Evolutionary conservation across 64 coral and sea anemone species (phyloP).

Genomic region (Montipora capricornis): DNA sequence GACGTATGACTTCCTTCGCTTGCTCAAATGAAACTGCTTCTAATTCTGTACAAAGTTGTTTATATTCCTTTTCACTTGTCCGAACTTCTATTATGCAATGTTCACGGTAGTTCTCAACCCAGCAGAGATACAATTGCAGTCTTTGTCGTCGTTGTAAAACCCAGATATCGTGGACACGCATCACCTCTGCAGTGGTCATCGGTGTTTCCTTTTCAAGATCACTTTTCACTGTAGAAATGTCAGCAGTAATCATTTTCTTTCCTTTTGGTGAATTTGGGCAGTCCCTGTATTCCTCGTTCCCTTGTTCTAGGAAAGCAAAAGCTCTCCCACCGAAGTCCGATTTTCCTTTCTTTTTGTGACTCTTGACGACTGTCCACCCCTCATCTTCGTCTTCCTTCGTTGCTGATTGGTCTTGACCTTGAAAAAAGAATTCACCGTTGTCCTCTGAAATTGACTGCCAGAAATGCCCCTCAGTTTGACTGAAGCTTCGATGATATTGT

Average conservation of each 20-base stretch:
- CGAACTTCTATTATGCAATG: not conserved
- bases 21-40: constrained; percentile 8
- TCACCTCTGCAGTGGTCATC: constrained; percentile 8
- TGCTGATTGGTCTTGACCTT: not conserved
- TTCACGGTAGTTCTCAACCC: too few relatives aligned
- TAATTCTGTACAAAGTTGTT: constrained; percentile 25
- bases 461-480: too few relatives aligned
- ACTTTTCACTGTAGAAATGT: constrained; percentile 34
- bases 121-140: not conserved
- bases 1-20: constrained; percentile 56
- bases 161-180: not conserved
- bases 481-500: not conserved
- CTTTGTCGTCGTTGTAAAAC: not conserved
- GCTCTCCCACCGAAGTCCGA: not conserved
- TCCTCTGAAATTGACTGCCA: not conserved
- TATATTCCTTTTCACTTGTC: constrained; percentile 32
- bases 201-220: not conserved
- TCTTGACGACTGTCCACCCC: not conserved
- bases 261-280: not conserved
- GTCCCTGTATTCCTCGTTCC: not conserved
- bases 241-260: not conserved
- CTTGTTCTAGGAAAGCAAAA: too few relatives aligned
- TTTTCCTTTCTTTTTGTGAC: constrained; percentile 25
- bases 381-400: constrained; percentile 17
- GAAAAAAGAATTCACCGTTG: not conserved